A percentile compares a stretch with the other conserved stretches of the same genome.
Conservation (phyloP, 2,797 vertebrate genomes). For the Chaunax sp. region DNA sequence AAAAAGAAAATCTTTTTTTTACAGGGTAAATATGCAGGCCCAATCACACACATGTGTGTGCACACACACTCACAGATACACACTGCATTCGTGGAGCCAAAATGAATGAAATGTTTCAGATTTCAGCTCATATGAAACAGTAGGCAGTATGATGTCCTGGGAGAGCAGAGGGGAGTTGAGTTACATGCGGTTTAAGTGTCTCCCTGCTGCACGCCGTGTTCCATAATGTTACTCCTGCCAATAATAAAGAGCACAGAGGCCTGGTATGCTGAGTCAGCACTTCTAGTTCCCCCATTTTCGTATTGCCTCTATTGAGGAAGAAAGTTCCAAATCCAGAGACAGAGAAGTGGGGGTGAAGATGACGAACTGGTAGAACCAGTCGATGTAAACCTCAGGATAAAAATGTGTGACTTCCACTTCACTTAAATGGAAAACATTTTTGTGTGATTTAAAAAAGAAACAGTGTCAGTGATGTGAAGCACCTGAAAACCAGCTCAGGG, state of each 20-base stretch:
- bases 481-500: too few species aligned
- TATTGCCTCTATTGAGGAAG: constrained; percentile 32
- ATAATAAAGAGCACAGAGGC: constrained; percentile 58
- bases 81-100: background rate
- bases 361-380: background rate
- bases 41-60: background rate
- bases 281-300: constrained; percentile 54
- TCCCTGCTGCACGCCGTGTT: constrained; percentile 50
- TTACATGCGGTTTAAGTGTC: constrained; percentile 56
- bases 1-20: too few species aligned
- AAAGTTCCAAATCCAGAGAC: constrained; percentile 46
- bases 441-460: too few species aligned
- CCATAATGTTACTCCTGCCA: constrained; percentile 65
- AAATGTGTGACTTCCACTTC: too few species aligned
- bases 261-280: constrained; percentile 62
- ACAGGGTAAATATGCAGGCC: too few species aligned
- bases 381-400: too few species aligned
- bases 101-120: constrained; percentile 34
- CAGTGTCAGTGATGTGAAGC: too few species aligned
- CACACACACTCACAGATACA: background rate
- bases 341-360: background rate
- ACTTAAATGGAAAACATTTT: too few species aligned
- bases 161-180: constrained; percentile 51
- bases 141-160: constrained; percentile 27
- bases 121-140: constrained; percentile 40